Base-by-base conservation (phyloP, 2,797 vertebrate species). In the Xiphophorus birchmanni region DNA sequence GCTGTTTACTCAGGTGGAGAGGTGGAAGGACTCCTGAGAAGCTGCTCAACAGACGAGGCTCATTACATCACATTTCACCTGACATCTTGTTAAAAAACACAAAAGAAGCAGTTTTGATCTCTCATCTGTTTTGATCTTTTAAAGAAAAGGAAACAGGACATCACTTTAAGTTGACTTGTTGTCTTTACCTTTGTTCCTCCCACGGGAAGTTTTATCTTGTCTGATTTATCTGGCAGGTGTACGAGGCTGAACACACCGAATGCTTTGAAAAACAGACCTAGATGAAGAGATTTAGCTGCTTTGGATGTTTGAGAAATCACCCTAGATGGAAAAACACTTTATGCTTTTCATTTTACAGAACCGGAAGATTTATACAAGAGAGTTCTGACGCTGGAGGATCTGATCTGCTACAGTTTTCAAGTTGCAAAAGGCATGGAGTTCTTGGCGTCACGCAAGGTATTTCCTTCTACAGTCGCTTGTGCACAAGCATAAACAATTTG, bases 361-460 rank as follows among this genome's bases (percentile, higher is more conserved):
- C 90, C 96, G 35, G 97, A 99, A 87, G 97, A 98, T 91, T 95
- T 98, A 88, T 97, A 98, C 86, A 98, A 99, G 92, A 93, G 95
- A 86, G 94, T 97, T 76, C 92, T 99, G 92, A 97, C 97, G 11
- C 83, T 99, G 96, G 97, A 99, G 89, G 97, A 98, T 90, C 94
- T 99, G 86, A 98, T 99, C 84, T 98, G 97, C 94, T 99, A 99
- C 92, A 98, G 97, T 92, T 99, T 98, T 94, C 98, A 99, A 94
- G 97, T 98, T 78, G 96, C 97, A 77, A 98, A 98, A 94, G 98
- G 97, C 92, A 99, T 98, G 98, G 98, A 99, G 91, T 98, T 99
- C 90, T 95, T 99, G 78, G 97, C 97, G 75, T 98, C 98, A 73
- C 96, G 98, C 94, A 99, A 98, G 95, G 97, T 99, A 96, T 92